Conservation (phyloP, 2,888 invertebrate genomes). For the Gastrophysa polygoni region DNA sequence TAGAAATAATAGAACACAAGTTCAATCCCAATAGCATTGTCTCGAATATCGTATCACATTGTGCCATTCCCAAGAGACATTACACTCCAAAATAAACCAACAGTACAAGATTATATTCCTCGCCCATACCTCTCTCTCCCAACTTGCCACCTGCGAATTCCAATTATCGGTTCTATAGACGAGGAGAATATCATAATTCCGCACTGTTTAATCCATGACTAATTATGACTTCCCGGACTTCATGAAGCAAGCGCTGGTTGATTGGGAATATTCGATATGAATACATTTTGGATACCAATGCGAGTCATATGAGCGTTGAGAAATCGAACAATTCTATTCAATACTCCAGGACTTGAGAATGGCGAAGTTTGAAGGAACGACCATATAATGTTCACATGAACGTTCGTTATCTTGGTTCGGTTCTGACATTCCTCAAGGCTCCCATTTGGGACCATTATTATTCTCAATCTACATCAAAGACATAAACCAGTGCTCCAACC, state of each 20-base stretch:
- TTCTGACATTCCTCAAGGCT: too few species aligned
- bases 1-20: neutral
- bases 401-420: too few species aligned
- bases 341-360: too few species aligned
- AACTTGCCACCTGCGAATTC: neutral
- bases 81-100: neutral
- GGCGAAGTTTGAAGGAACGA: too few species aligned
- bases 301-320: too few species aligned
- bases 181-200: neutral
- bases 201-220: neutral
- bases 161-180: constrained; percentile 13
- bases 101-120: neutral
- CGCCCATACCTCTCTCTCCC: neutral
- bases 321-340: too few species aligned
- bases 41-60: neutral
- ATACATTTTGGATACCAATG: too few species aligned
- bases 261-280: neutral
- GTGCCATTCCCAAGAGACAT: constrained; percentile 3
- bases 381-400: too few species aligned
- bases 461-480: too few species aligned
- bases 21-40: neutral
- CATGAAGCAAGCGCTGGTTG: neutral
- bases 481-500: too few species aligned
- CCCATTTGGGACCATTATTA: too few species aligned
- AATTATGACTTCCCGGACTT: neutral